Evolutionary conservation across 2,888 invertebrate genomes (phyloP), one percentile per base, ranked within the genome.

Genomic region (Trimorus sp.): DNA sequence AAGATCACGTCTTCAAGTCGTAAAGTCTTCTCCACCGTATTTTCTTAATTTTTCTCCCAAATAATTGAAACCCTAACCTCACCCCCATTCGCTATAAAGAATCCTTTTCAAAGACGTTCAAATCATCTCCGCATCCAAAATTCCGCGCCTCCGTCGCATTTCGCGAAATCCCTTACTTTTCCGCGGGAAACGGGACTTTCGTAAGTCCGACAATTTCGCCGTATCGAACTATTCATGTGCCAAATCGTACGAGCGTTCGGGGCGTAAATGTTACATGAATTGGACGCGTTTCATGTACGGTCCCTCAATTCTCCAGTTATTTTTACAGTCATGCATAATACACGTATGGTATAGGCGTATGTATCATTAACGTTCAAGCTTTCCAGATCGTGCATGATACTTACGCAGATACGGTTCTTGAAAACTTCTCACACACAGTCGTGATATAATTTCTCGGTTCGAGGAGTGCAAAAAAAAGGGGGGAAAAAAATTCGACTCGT

Each of bases 301-400:
- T 58, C 58, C 58, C 14, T 69, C 14, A 58, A 58, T 69, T 69
- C 48, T 58, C 48, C 38, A 38, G 69, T 48, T 69, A 68, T 69
- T 69, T 69, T 69, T 69, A 69, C 58, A 69, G 56, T 69, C 69
- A 49, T 69, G 49, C 69, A 69, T 69, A 58, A 69, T 69, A 38
- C 38, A 69, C 14, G 49, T 49, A 69, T 58, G 37, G 48, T 48
- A 69, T 69, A 69, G 56, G 45, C 66, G 11, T 36, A 68, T 68
- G 36, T 68, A 68, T 68, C 40, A 68, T 68, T 68, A 56, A 53
- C n/a, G 65, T 40, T 53, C 53, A 54, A 26, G 53, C 65, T 66
- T 53, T 53, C 15, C 38, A 66, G 65, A 66, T 66, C 53, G 53
- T 53, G 53, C 26, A 15, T 53, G 65, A 16, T 66, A 66, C 51